Conservation (phyloP, 2,888 invertebrate species). For the Margaritifera margaritifera region DNA sequence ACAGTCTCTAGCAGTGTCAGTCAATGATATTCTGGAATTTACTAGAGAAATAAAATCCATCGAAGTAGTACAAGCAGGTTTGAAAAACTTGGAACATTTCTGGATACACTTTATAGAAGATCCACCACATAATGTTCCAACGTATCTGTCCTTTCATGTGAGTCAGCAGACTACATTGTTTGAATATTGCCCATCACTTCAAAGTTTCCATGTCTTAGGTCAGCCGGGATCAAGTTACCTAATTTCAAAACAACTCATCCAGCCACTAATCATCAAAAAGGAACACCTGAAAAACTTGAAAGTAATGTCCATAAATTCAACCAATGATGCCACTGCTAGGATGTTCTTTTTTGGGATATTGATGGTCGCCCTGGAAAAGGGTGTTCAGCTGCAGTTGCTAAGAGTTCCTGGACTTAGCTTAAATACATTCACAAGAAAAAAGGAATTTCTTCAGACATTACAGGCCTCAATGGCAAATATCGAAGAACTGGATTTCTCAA, state of each 20-base stretch:
- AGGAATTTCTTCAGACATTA: slow-evolving; percentile 29
- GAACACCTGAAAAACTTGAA: slow-evolving; percentile 57
- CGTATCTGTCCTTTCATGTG: slow-evolving; percentile 59
- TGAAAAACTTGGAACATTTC: slow-evolving; percentile 54
- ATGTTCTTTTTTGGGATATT: slow-evolving; percentile 69
- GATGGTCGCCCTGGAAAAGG: slow-evolving; percentile 54
- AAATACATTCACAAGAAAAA: slow-evolving; percentile 33
- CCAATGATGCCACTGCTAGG: slow-evolving; percentile 67
- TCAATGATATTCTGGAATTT: slow-evolving; percentile 61
- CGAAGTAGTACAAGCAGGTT: slow-evolving; percentile 49
- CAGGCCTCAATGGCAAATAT: slow-evolving; percentile 46
- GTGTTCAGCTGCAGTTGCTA: slow-evolving; percentile 31
- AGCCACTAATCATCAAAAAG: slow-evolving; percentile 62
- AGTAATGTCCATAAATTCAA: slow-evolving; percentile 63
- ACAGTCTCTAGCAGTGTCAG: slow-evolving; percentile 59
- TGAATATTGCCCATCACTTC: slow-evolving; percentile 63
- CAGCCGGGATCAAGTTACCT: slow-evolving; percentile 61
- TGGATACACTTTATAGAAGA: slow-evolving; percentile 63
- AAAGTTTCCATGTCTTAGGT: slow-evolving; percentile 63
- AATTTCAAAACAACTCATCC: slow-evolving; percentile 63
- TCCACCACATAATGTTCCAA: slow-evolving; percentile 42
- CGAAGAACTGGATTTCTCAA: slow-evolving; percentile 51
- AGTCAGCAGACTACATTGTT: slow-evolving; percentile 61
- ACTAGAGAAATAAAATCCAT: slow-evolving; percentile 58
- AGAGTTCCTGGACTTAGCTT: slow-evolving; percentile 36